Conservation (phyloP, 2,797 vertebrate species). For the Characodon lateralis region DNA sequence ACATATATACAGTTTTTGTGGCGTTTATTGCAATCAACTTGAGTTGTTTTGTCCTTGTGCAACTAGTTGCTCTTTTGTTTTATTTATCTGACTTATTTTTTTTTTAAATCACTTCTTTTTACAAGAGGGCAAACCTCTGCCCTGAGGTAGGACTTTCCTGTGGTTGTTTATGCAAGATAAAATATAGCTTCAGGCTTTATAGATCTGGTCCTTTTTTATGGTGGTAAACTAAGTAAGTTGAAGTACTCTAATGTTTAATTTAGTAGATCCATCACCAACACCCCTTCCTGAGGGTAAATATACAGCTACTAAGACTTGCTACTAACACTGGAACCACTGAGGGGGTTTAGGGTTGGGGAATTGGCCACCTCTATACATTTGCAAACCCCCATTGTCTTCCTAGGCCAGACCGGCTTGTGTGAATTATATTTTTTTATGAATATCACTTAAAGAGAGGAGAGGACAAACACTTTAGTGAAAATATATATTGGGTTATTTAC, state of each 20-base stretch:
- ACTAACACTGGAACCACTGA: not conserved
- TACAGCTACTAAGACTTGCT: not conserved
- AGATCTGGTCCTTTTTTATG: not conserved
- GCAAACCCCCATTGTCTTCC: not conserved
- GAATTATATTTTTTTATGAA: not conserved
- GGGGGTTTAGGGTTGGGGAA: not conserved
- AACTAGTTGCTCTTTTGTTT: not conserved
- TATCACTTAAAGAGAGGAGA: not conserved
- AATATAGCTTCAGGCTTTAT: constrained; percentile 35
- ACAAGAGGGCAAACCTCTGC: constrained; percentile 7
- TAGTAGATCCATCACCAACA: constrained; percentile 1
- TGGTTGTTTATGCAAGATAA: constrained; percentile 42
- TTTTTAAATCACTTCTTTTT: not conserved
- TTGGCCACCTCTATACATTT: not conserved
- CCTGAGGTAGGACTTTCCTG: constrained; percentile 31
- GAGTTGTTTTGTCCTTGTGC: not conserved
- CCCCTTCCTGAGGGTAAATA: not conserved
- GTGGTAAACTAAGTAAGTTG: constrained; percentile 47
- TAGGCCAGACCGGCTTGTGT: not conserved
- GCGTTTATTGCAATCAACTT: not conserved
- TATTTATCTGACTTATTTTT: not conserved
- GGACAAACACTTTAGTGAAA: not conserved
- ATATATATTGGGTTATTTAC: not conserved
- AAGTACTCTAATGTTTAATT: constrained; percentile 47
- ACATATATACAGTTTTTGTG: not conserved